Evolutionary conservation across 35 echinoderm and acorn worm genomes (phyloP), one percentile per base, ranked within the genome.

Genomic region (Chiridota heheva): DNA sequence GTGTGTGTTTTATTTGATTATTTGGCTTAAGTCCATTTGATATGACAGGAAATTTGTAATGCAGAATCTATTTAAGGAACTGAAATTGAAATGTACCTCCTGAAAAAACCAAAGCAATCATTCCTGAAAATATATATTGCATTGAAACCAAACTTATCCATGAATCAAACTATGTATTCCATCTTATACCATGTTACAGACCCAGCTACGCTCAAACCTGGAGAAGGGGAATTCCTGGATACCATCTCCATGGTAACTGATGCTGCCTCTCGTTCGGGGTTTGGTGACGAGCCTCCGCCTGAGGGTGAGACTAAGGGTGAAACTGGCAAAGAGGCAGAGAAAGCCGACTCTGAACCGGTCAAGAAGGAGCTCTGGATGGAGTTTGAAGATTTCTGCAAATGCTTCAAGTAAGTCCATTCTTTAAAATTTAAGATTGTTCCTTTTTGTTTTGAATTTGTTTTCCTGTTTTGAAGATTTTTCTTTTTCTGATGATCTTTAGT

Each of bases 341-440:
- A 28, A 55, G 77, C 7, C 13, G 5, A 37, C 69, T 13, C 20
- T 13, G 63, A 53, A 13, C 78, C 71, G 29, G 64, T 64, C 5
- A 66, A 80, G 56, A 96, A 88, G 40, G 84, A 96, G 30, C 82
- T 96, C 46, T 96, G 93, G 93, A 96, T 96, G 93, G 87, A 96
- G 36, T 96, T 96, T 96, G 93, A 96, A 37, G 93, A 96, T 63
- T 96, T 96, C 71, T 90, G 82, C 46, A 96, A 96, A 72, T 96
- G 93, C 70, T 96, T 96, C 73, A 96, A 96, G 93, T 96, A 58
- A 75, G 92, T 84, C 38, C 20, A 22, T 65, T 31, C 7, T 31
- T 15, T 31, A 31, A 8, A 7, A 65, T 18, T 29, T 65, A 15
- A 10, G 8, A 51, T n/a, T 12, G 8, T n/a, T 51, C 32, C 32